A percentile compares a stretch with the other conserved stretches of the same genome.
These are phyloP conservation scores for Apodemus sylvaticus DNA, from an alignment of 2,113 vertebrate species.

Conservation along the genomic window DNA sequence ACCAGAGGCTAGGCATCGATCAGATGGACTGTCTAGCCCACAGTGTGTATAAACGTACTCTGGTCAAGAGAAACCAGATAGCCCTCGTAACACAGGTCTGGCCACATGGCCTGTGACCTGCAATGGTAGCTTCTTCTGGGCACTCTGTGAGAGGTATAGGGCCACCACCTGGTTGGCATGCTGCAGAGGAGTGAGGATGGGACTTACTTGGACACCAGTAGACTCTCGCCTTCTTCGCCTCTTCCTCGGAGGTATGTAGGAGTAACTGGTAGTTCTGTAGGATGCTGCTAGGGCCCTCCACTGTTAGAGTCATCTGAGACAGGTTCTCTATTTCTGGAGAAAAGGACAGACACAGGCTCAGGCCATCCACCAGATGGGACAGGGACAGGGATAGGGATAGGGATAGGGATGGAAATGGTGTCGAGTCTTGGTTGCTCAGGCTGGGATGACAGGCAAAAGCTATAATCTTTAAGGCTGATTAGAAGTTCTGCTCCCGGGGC, in stretches of 20 bases:
- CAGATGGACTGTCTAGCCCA: not conserved
- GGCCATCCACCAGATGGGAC: no score
- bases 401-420: no score
- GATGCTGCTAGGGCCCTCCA: conserved; percentile 86
- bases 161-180: rapidly evolving
- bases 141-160: not conserved
- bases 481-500: rapidly evolving
- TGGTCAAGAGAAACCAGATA: not conserved
- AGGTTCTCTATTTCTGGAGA: conserved; percentile 88
- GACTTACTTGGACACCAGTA: conserved; percentile 80
- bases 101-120: not conserved
- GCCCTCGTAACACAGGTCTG: no score
- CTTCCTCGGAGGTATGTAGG: conserved; percentile 86
- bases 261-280: conserved; percentile 88
- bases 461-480: not conserved
- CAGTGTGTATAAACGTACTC: not conserved
- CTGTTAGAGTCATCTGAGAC: conserved; percentile 89
- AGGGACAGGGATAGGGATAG: no score
- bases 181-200: rapidly evolving
- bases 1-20: rapidly evolving
- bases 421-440: not conserved
- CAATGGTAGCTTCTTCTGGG: not conserved
- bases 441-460: not conserved
- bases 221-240: conserved; percentile 85
- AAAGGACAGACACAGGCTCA: not conserved